Conservation (phyloP, 2,797 vertebrate genomes). For the Sebastes flavidus region DNA sequence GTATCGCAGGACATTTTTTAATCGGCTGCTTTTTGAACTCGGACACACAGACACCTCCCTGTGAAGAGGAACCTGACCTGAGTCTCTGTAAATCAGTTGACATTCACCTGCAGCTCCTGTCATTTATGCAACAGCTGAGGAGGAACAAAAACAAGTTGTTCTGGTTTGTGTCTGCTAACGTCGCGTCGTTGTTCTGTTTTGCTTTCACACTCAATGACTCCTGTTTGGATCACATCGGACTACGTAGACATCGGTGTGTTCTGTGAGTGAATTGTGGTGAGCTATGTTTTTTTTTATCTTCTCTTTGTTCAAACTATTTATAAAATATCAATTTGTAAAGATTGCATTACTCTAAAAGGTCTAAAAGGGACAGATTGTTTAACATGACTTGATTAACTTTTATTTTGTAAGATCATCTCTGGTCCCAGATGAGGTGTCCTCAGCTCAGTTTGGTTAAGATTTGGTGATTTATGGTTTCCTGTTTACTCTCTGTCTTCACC, state of each 20-base stretch:
- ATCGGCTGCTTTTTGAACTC: background rate
- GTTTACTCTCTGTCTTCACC: constrained; percentile 7
- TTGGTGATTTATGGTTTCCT: background rate
- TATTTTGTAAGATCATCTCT: background rate
- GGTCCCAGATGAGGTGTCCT: background rate
- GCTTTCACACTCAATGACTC: background rate
- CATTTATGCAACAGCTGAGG: constrained; percentile 35
- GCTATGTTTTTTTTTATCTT: background rate
- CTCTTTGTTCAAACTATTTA: background rate
- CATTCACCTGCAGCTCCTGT: constrained; percentile 24
- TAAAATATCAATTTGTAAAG: background rate
- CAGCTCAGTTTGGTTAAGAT: background rate
- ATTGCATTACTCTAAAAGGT: background rate
- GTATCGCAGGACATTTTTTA: background rate
- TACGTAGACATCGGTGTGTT: background rate
- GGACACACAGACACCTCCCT: background rate
- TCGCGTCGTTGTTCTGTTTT: background rate
- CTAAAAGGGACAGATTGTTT: rapidly evolving
- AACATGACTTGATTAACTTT: background rate
- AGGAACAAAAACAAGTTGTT: constrained; percentile 57
- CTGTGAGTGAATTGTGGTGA: constrained; percentile 11
- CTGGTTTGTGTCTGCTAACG: constrained; percentile 35
- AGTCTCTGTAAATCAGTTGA: constrained; percentile 15
- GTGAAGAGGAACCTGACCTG: constrained; percentile 15
- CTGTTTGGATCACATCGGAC: background rate